phyloP scores from a whole-genome alignment of 2,888 invertebrate genomes.

The Ischnus inquisitorius region DNA sequence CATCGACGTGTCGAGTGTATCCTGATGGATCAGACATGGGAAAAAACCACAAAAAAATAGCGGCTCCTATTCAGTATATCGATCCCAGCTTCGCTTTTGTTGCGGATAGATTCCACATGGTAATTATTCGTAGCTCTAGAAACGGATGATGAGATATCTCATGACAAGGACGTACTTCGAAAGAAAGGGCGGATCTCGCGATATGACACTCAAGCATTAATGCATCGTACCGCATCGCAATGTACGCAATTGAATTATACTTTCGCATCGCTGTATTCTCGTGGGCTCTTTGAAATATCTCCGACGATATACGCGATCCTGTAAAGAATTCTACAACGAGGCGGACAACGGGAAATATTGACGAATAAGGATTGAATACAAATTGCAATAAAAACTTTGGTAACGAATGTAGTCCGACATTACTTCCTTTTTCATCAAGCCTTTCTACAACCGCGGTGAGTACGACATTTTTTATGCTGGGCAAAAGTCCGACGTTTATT shows the following conservation, averaged over 20 bases:
- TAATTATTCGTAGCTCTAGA: neutral
- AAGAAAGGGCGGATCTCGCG: constrained; percentile 29
- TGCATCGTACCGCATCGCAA: too few species aligned
- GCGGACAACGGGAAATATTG: constrained; percentile 37
- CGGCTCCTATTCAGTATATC: neutral
- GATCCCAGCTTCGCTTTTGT: neutral
- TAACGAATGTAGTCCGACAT: neutral
- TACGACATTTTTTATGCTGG: neutral
- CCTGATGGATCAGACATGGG: neutral
- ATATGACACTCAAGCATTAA: constrained; percentile 17
- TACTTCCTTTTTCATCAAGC: neutral
- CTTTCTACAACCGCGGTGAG: neutral
- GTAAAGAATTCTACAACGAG: neutral
- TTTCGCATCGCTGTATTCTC: constrained; percentile 6
- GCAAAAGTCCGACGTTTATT: neutral
- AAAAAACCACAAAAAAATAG: neutral
- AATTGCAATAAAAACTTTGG: constrained; percentile 5
- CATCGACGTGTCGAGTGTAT: neutral
- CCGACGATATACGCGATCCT: neutral
- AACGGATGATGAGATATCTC: neutral
- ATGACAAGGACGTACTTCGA: constrained; percentile 34
- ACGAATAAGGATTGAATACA: constrained; percentile 25
- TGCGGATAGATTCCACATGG: constrained; percentile 27
- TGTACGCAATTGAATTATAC: too few species aligned
- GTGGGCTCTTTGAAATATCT: constrained; percentile 15